Evolutionary conservation across 2,113 vertebrate species (phyloP).

Genomic region (Entelurus aequoreus): DNA sequence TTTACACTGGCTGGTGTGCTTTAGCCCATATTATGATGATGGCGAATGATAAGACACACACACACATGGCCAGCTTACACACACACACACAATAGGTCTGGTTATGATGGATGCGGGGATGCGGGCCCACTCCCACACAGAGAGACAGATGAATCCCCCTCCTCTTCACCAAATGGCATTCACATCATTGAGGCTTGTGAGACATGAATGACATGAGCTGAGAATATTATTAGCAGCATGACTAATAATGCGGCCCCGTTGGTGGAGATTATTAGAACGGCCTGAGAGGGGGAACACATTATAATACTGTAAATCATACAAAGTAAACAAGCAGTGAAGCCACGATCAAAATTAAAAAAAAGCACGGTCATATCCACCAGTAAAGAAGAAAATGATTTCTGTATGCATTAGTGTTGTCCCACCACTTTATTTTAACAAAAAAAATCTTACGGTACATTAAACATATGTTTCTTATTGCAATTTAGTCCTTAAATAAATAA

Average conservation of each 20-base stretch:
- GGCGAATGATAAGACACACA: slow-evolving; percentile 45
- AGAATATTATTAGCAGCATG: slow-evolving; percentile 27
- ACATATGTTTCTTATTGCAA: too few species aligned
- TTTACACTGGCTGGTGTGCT: slow-evolving; percentile 59
- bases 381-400: too few species aligned
- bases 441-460: too few species aligned
- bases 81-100: slow-evolving; percentile 31
- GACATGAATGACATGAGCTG: slow-evolving; percentile 12
- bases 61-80: slow-evolving; percentile 11
- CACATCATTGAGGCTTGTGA: slow-evolving; percentile 27
- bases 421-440: too few species aligned
- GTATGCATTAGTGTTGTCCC: too few species aligned
- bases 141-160: slow-evolving; percentile 46
- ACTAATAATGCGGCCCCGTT: slow-evolving; percentile 9
- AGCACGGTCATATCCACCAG: too few species aligned
- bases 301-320: neutral
- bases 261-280: slow-evolving; percentile 10
- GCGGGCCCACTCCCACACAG: slow-evolving; percentile 32
- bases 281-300: neutral
- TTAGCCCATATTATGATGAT: slow-evolving; percentile 60
- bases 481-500: too few species aligned
- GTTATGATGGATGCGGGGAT: slow-evolving; percentile 52
- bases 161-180: slow-evolving; percentile 29
- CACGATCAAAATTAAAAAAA: too few species aligned
- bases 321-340: too few species aligned